phyloP scores from a whole-genome alignment of 2,797 vertebrate species.

The Myotis findleyi region DNA sequence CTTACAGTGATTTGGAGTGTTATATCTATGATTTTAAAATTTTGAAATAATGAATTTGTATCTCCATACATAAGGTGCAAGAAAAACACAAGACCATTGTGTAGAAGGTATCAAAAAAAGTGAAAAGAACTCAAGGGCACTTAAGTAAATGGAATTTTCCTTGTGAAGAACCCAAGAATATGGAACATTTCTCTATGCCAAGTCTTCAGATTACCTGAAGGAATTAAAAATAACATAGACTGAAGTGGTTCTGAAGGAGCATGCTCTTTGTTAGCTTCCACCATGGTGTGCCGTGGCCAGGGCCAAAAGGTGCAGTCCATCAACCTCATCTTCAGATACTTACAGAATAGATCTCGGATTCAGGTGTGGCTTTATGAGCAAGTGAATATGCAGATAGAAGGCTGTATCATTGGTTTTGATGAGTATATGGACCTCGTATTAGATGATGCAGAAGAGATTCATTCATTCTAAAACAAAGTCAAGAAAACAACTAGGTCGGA shows the following conservation, averaged over 20 bases:
- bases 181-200: background rate
- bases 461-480: too few species aligned
- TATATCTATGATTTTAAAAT: background rate
- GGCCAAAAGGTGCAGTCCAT: too few species aligned
- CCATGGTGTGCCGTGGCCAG: too few species aligned
- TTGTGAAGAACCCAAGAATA: background rate
- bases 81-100: background rate
- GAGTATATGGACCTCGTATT: too few species aligned
- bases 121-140: background rate
- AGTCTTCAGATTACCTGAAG: background rate
- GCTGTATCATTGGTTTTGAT: too few species aligned
- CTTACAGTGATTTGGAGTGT: background rate
- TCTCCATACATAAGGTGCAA: rapidly evolving
- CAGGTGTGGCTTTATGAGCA: too few species aligned
- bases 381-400: too few species aligned
- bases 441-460: too few species aligned
- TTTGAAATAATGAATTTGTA: background rate
- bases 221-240: background rate
- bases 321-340: too few species aligned
- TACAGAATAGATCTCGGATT: too few species aligned
- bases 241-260: too few species aligned
- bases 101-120: background rate
- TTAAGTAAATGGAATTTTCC: background rate
- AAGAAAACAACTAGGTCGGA: constrained; percentile 84
- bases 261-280: too few species aligned